phyloP scores from a whole-genome alignment of 2,797 vertebrate species.

The Tachyglossus aculeatus region DNA sequence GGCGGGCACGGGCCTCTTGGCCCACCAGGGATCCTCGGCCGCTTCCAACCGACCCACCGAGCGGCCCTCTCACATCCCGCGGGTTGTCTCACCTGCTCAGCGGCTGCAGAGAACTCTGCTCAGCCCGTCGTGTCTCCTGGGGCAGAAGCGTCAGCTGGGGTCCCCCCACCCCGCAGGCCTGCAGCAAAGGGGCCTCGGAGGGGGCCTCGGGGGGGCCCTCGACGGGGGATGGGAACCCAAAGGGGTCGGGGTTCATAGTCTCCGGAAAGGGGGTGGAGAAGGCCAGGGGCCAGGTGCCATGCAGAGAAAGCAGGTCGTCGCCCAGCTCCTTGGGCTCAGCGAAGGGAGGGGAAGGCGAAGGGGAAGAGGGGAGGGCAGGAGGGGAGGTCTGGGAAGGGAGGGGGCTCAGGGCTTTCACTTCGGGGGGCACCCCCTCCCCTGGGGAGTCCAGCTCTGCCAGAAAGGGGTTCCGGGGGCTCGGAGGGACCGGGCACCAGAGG shows the following conservation, averaged over 20 bases:
- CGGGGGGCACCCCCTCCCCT: constrained; percentile 36
- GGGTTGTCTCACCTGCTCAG: constrained; percentile 87
- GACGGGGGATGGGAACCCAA: constrained; percentile 66
- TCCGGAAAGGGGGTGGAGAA: constrained; percentile 78
- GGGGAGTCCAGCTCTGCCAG: constrained; percentile 9
- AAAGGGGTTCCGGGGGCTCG: constrained; percentile 64
- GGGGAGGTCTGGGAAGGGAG: constrained; percentile 36
- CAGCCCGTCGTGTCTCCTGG: constrained; percentile 82
- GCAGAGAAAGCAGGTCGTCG: constrained; percentile 50
- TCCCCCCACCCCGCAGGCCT: constrained; percentile 73
- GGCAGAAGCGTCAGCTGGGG: constrained; percentile 86
- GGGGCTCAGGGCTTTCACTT: constrained; percentile 34
- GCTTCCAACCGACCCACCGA: too few species aligned
- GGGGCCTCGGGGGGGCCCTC: constrained; percentile 53
- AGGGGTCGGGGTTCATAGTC: constrained; percentile 65
- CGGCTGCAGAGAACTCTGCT: constrained; percentile 68
- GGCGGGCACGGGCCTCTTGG: too few species aligned
- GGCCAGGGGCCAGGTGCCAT: constrained; percentile 73
- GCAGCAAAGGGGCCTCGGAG: constrained; percentile 69
- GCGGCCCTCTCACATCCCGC: background rate
- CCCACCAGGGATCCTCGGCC: too few species aligned
- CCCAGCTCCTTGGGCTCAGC: constrained; percentile 24
- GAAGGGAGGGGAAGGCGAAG: constrained; percentile 65
- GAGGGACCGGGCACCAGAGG: constrained; percentile 16
- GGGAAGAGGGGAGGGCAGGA: constrained; percentile 35